A percentile compares a stretch with the other conserved stretches of the same genome.
These are phyloP conservation scores for Eretmocerus hayati DNA, from an alignment of 2,888 invertebrate species.

Conservation along the genomic window DNA sequence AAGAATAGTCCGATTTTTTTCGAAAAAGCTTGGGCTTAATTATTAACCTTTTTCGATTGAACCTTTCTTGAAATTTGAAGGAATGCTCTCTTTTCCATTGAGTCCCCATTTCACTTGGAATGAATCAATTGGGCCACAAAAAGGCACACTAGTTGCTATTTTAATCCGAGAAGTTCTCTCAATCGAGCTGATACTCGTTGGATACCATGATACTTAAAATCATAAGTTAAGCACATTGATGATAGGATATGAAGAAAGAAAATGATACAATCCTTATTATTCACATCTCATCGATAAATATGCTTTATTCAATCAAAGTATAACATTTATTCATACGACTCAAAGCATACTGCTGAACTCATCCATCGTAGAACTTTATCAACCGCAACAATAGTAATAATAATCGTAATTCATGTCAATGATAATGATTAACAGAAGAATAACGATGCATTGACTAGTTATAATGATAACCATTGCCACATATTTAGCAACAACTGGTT, in stretches of 20 bases:
- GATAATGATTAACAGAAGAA: conserved; percentile 18
- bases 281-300: conserved; percentile 44
- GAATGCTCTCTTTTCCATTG: too few species aligned
- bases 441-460: conserved; percentile 7
- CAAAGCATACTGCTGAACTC: conserved; percentile 45
- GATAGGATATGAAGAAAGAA: neutral
- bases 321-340: conserved; percentile 45
- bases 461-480: conserved; percentile 15
- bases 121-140: too few species aligned
- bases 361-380: conserved; percentile 44
- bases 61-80: too few species aligned
- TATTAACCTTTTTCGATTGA: too few species aligned
- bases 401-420: conserved; percentile 24
- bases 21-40: too few species aligned
- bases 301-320: conserved; percentile 47
- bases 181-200: too few species aligned
- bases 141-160: too few species aligned
- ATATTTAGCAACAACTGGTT: conserved; percentile 18
- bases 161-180: too few species aligned
- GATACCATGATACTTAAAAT: too few species aligned
- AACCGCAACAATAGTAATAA: conserved; percentile 40
- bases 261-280: conserved; percentile 7
- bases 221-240: neutral
- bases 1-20: too few species aligned
- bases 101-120: too few species aligned